These are phyloP conservation scores for Hydractinia symbiolongicarpus DNA, from an alignment of 30 jellyfish, hydroid and myxozoan genomes.

Conservation along the genomic window DNA sequence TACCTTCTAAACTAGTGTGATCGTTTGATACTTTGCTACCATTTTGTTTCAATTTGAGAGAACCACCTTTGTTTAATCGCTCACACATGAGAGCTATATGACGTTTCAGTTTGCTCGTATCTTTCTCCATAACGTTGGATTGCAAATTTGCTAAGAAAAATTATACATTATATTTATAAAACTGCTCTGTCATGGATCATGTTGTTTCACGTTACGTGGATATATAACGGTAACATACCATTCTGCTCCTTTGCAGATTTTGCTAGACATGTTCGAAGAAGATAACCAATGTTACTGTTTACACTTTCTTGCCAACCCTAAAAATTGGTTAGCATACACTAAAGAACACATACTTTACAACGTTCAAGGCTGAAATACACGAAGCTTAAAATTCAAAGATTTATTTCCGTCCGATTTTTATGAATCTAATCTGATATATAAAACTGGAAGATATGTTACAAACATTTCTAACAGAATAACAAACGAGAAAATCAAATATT, in stretches of 20 bases:
- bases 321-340: neutral
- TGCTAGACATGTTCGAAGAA: conserved; percentile 82
- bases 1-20: too few species aligned
- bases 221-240: conserved; percentile 27
- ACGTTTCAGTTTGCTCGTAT: conserved; percentile 70
- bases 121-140: conserved; percentile 60
- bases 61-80: conserved; percentile 67
- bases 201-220: too few species aligned
- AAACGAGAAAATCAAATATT: too few species aligned
- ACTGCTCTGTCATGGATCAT: too few species aligned
- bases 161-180: too few species aligned
- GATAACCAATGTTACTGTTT: conserved; percentile 48
- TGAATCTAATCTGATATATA: too few species aligned
- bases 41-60: too few species aligned
- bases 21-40: too few species aligned
- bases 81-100: conserved; percentile 66
- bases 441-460: too few species aligned
- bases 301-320: conserved; percentile 93
- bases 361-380: neutral
- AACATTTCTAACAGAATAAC: too few species aligned
- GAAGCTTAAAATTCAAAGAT: too few species aligned
- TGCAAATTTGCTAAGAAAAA: conserved; percentile 36
- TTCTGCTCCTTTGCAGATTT: conserved; percentile 71
- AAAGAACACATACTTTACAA: neutral
- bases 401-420: too few species aligned